phyloP scores from a whole-genome alignment of 2,113 vertebrate species.

The Agelaius phoeniceus region DNA sequence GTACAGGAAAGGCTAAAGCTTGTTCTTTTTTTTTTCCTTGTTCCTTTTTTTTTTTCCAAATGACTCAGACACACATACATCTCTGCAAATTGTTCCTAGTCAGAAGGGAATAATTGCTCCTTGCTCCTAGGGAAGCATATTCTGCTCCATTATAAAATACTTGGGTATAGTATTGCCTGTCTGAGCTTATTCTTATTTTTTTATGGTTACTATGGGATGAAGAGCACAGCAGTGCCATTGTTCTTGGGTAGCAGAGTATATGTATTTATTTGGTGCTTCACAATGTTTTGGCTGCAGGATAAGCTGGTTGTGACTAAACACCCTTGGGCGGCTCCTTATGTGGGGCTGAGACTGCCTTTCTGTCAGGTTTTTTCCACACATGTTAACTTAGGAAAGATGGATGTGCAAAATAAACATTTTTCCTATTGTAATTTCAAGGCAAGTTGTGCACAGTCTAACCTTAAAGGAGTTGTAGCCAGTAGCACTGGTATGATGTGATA shows the following conservation, averaged over 20 bases:
- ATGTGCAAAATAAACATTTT: background rate
- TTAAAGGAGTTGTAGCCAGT: background rate
- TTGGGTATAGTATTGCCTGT: background rate
- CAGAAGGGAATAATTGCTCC: background rate
- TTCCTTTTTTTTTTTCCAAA: background rate
- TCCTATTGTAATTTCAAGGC: background rate
- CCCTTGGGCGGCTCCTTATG: background rate
- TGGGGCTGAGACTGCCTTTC: background rate
- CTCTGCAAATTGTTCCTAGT: background rate
- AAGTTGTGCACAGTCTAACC: background rate
- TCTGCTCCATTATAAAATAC: background rate
- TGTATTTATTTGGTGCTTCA: background rate
- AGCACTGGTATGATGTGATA: background rate
- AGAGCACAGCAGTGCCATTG: background rate
- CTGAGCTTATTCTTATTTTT: conserved; percentile 18
- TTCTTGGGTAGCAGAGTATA: background rate
- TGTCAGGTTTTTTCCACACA: background rate
- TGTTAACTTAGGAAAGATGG: background rate
- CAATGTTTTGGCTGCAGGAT: background rate
- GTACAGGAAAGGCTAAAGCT: background rate
- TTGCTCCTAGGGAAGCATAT: background rate
- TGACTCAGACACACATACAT: background rate
- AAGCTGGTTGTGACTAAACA: background rate
- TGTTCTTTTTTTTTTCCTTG: background rate
- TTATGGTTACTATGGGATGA: background rate